phyloP scores from a whole-genome alignment of 2,797 vertebrate species.

The Sebastes matsubarae region DNA sequence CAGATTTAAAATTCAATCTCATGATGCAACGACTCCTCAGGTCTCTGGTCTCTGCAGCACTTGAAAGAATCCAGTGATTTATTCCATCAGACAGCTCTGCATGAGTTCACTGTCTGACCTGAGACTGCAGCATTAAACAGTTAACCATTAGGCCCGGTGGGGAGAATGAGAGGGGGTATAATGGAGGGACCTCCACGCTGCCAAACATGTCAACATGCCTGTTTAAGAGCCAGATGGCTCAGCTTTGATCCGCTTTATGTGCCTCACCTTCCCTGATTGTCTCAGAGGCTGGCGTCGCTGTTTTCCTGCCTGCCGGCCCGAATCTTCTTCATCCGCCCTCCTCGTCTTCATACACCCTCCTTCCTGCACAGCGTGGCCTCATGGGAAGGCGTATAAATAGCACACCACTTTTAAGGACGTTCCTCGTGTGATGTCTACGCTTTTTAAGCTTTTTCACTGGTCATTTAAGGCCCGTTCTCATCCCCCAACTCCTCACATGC shows the following conservation, averaged over 20 bases:
- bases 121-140: conserved; percentile 22
- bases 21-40: background rate
- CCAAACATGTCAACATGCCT: conserved; percentile 55
- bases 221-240: conserved; percentile 53
- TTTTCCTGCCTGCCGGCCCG: conserved; percentile 31
- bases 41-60: background rate
- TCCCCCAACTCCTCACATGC: too few relatives aligned
- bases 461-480: too few relatives aligned
- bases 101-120: conserved; percentile 57
- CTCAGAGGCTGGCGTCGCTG: conserved; percentile 29
- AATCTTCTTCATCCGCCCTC: conserved; percentile 18
- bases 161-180: conserved; percentile 30
- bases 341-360: background rate
- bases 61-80: conserved; percentile 22
- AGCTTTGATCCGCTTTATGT: conserved; percentile 60
- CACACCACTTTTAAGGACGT: background rate
- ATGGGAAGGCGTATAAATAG: background rate
- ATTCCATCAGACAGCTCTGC: conserved; percentile 27
- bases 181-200: conserved; percentile 37
- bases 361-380: background rate
- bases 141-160: conserved; percentile 26
- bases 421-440: background rate
- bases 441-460: too few relatives aligned
- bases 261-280: conserved; percentile 56
- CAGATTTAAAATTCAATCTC: background rate